phyloP scores from a whole-genome alignment of 2,797 vertebrate genomes.

The Nasua narica region DNA sequence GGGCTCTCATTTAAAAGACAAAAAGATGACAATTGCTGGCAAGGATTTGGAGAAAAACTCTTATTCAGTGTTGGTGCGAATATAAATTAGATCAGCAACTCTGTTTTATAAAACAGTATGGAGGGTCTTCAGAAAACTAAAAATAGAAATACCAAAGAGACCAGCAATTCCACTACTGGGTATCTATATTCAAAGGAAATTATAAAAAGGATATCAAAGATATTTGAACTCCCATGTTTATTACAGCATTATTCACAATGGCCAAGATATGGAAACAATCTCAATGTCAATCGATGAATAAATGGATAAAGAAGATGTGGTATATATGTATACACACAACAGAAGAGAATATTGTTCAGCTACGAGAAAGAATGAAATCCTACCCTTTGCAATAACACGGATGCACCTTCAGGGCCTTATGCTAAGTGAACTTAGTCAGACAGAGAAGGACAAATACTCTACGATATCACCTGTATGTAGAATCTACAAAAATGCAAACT shows the following conservation, averaged over 20 bases:
- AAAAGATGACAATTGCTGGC: not conserved
- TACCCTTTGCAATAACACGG: not conserved
- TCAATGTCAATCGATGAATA: not conserved
- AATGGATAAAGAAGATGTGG: not conserved
- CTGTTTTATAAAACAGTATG: not conserved
- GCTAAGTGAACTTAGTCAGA: not conserved
- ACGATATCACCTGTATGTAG: not conserved
- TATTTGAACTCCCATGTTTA: not conserved
- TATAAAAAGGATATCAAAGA: not conserved
- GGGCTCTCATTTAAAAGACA: not conserved
- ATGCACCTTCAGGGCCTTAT: not conserved
- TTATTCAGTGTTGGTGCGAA: not conserved
- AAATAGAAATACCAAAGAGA: not conserved
- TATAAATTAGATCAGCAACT: not conserved
- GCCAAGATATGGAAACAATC: not conserved
- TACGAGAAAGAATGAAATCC: not conserved
- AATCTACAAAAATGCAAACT: not conserved
- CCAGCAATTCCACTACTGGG: not conserved
- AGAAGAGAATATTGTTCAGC: not conserved
- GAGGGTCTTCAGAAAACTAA: not conserved
- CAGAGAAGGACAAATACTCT: not conserved
- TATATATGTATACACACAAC: not conserved
- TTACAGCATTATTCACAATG: not conserved
- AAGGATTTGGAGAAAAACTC: not conserved
- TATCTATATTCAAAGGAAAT: not conserved